A percentile compares a stretch with the other conserved stretches of the same genome.
phyloP scores from a whole-genome alignment of 1,140 invertebrate genomes.

The Magallana angulata region DNA sequence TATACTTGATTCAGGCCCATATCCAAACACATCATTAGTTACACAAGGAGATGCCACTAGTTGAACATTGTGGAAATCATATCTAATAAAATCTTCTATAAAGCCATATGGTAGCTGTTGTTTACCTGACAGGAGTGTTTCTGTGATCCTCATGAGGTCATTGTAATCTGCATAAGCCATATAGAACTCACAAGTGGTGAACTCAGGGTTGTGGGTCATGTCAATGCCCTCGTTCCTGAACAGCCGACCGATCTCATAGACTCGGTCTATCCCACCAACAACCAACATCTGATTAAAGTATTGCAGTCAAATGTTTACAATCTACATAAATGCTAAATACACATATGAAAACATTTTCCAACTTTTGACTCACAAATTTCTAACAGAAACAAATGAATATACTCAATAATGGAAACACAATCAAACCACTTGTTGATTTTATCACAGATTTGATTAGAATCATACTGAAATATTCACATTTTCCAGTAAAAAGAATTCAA shows the following conservation, averaged over 20 bases:
- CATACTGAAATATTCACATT: no score
- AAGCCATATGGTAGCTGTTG: no score
- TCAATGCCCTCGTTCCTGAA: conserved; percentile 99
- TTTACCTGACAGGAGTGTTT: conserved; percentile 91
- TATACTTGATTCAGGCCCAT: neutral
- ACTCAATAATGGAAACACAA: no score
- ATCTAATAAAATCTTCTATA: no score
- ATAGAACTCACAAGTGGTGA: conserved; percentile 99
- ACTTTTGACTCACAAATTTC: no score
- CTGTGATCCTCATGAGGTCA: conserved; percentile 96
- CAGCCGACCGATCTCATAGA: conserved; percentile 98
- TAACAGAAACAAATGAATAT: no score
- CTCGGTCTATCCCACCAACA: conserved; percentile 97
- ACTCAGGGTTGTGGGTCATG: conserved; percentile 99
- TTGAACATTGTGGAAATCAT: neutral
- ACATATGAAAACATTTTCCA: no score
- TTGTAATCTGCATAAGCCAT: conserved; percentile 99
- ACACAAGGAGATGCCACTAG: neutral
- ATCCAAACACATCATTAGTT: neutral
- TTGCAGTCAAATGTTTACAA: no score
- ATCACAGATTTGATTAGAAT: no score
- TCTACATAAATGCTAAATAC: no score
- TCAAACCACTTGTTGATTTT: no score
- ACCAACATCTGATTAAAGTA: conserved; percentile 89
- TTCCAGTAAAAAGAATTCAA: no score